Evolutionary conservation across 2,113 vertebrate genomes (phyloP).

Genomic region (Chascanopsetta lugubris): DNA sequence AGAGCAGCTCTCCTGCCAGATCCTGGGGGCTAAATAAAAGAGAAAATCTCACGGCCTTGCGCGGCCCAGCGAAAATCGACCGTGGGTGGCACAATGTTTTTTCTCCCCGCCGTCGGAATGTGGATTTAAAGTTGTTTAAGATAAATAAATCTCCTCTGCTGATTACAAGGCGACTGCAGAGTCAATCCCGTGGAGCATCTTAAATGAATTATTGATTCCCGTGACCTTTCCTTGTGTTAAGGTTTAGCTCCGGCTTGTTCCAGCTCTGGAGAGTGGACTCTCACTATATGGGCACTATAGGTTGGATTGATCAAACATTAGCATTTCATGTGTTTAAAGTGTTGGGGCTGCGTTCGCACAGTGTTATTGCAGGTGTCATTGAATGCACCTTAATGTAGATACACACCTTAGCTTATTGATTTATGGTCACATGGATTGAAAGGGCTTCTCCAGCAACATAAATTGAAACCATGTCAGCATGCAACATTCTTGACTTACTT

Average conservation of each 20-base stretch:
- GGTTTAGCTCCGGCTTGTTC: slow-evolving; percentile 75
- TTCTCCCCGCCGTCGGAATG: slow-evolving; percentile 28
- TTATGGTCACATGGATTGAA: slow-evolving; percentile 55
- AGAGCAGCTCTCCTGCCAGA: slow-evolving; percentile 31
- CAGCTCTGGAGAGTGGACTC: slow-evolving; percentile 72
- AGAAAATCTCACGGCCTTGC: slow-evolving; percentile 58
- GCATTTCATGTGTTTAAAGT: slow-evolving; percentile 70
- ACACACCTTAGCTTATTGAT: slow-evolving; percentile 31
- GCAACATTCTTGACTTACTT: slow-evolving; percentile 29
- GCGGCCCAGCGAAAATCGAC: slow-evolving; percentile 69
- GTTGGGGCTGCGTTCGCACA: slow-evolving; percentile 49
- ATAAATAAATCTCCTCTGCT: slow-evolving; percentile 81
- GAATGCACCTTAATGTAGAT: slow-evolving; percentile 34
- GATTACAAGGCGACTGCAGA: slow-evolving; percentile 71
- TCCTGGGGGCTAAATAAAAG: slow-evolving; percentile 66
- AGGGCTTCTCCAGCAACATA: slow-evolving; percentile 47
- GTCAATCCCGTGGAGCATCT: slow-evolving; percentile 78
- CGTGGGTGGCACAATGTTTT: slow-evolving; percentile 57
- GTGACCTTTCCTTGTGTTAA: slow-evolving; percentile 80
- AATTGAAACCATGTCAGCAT: slow-evolving; percentile 43
- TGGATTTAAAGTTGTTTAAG: slow-evolving; percentile 76
- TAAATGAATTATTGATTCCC: slow-evolving; percentile 86
- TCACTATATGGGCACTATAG: slow-evolving; percentile 40
- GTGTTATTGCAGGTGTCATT: slow-evolving; percentile 39
- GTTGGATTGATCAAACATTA: slow-evolving; percentile 75